These are phyloP conservation scores for Zeus faber DNA, from an alignment of 2,113 vertebrate species.

Conservation along the genomic window DNA sequence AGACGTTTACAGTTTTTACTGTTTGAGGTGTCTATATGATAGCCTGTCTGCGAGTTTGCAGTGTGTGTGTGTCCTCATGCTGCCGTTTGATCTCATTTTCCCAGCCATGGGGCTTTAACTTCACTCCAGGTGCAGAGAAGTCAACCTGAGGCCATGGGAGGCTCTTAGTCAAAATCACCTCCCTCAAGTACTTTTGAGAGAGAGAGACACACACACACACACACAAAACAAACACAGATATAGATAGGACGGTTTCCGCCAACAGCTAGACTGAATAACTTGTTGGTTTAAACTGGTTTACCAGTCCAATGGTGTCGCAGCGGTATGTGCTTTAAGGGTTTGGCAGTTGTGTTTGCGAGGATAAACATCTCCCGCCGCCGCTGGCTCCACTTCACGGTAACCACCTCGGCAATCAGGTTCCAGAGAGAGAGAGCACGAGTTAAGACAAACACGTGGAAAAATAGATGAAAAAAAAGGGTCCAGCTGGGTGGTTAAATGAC, in stretches of 20 bases:
- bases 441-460: conserved; percentile 1
- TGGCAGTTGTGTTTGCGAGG: conserved; percentile 26
- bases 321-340: conserved; percentile 45
- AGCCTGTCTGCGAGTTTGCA: conserved; percentile 47
- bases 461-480: not conserved
- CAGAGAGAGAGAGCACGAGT: conserved; percentile 32
- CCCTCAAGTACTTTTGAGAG: conserved; percentile 10
- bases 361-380: conserved; percentile 54
- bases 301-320: conserved; percentile 46
- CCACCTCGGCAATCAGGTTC: conserved; percentile 46
- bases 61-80: not conserved
- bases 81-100: conserved; percentile 57
- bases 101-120: conserved; percentile 59
- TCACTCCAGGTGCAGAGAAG: conserved; percentile 66
- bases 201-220: conserved; percentile 13
- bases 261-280: conserved; percentile 47
- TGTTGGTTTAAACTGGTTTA: conserved; percentile 49
- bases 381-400: conserved; percentile 38
- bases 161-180: conserved; percentile 40
- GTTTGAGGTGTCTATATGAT: conserved; percentile 58
- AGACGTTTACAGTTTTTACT: conserved; percentile 54
- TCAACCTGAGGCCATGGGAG: conserved; percentile 64
- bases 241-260: conserved; percentile 36
- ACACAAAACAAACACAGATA: conserved; percentile 8
- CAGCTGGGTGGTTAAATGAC: not conserved